Base-by-base conservation (phyloP, 2,888 invertebrate species). In the Amphipyra berbera region DNA sequence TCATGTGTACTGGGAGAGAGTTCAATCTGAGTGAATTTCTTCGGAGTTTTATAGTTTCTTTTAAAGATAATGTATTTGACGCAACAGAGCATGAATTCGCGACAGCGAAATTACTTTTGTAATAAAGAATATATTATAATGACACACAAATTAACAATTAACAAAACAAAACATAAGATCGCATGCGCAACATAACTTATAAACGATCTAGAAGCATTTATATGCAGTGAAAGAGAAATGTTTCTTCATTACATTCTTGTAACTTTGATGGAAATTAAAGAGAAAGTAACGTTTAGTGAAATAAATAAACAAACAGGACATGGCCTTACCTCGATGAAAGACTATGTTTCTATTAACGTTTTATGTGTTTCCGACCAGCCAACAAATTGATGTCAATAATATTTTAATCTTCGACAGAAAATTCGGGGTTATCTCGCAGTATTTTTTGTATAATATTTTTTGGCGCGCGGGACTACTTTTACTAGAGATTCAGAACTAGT, bases 71-170 rank as follows among this genome's bases (percentile, higher is more conserved):
- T 30, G 45, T 54, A 46, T 57, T 69, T 53, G 40, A 63, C 21
- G 72, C 76, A 72, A 37, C 71, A 44, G 76, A 72, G 55, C 71
- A 71, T 72, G 76, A 75, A 76, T 57, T 50, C 27, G 52, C 41
- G 49, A 42, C 37, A 46, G 50, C 15, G 35, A 44, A 70, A 70
- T 45, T 6, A 37, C n/a, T 61, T 14, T n/a, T 33, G 71, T 15
- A 49, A 69, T 54, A 54, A 69, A 69, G 35, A 50, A 54, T 58
- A 50, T 53, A 57, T 54, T 57, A 62, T 49, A 75, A 69, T 62
- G 30, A 49, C 13, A 47, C 15, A 50, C 15, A 56, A 68, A 42
- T 47, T 42, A 53, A 15, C 37, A 42, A 72, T 47, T 47, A 49
- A 42, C n/a, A 7, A 56, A 55, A 44, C 46, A 49, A 55, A 55